These are phyloP conservation scores for Scaptomyza cyrtandrae DNA, from an alignment of 2,888 invertebrate genomes.

Conservation along the genomic window DNA sequence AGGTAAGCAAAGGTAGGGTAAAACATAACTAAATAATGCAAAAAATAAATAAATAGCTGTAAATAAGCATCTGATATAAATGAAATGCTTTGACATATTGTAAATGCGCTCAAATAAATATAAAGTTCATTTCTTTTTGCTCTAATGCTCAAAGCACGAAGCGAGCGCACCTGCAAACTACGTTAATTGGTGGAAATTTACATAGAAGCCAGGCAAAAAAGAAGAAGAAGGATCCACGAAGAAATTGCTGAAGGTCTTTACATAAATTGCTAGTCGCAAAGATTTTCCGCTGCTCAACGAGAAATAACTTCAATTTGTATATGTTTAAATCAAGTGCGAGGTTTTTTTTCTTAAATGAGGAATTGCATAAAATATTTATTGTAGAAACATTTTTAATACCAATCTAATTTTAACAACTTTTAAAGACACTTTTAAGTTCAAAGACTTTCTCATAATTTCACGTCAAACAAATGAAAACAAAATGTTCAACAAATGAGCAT, in stretches of 20 bases:
- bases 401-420: not conserved
- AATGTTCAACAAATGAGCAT: not conserved
- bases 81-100: constrained; percentile 74
- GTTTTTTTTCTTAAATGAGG: too few species aligned
- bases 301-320: not conserved
- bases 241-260: not conserved
- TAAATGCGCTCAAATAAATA: constrained; percentile 49
- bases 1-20: not conserved
- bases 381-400: not conserved
- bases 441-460: not conserved
- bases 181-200: constrained; percentile 41
- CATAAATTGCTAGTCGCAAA: not conserved
- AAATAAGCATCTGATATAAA: constrained; percentile 54
- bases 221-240: not conserved
- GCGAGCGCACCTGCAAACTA: constrained; percentile 8
- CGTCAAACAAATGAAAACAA: not conserved
- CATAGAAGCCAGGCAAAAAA: not conserved
- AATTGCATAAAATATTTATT: too few species aligned
- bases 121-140: constrained; percentile 8
- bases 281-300: not conserved
- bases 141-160: not conserved
- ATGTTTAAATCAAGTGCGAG: too few species aligned
- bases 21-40: constrained; percentile 64
- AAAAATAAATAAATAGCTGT: constrained; percentile 20
- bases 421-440: not conserved